Percentiles rank a stretch among this genome's conserved stretches.
phyloP scores from a whole-genome alignment of 2,797 vertebrate genomes.

The Rhabdophis nuchalis region DNA sequence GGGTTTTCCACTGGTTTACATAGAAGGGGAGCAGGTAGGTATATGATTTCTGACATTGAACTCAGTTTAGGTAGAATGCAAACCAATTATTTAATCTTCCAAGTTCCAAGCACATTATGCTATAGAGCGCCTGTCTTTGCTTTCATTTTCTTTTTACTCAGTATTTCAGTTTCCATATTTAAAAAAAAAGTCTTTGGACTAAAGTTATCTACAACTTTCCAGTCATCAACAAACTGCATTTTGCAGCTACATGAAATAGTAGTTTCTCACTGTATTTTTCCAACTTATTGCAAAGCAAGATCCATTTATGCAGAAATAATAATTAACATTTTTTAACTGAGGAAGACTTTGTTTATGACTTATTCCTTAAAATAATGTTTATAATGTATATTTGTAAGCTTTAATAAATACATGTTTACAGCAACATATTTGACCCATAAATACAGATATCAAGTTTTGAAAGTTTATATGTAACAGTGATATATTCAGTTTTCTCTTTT shows the following conservation, averaged over 20 bases:
- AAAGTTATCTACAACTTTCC: not conserved
- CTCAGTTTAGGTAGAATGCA: not conserved
- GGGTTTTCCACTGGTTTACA: conserved; percentile 94
- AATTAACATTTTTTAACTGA: not conserved
- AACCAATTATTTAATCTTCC: not conserved
- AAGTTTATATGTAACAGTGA: not conserved
- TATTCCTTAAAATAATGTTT: not conserved
- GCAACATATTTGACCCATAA: not conserved
- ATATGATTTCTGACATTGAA: not conserved
- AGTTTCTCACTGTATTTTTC: not conserved
- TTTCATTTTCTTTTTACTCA: not conserved
- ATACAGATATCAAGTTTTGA: not conserved
- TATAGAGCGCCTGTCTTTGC: not conserved
- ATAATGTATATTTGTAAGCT: not conserved
- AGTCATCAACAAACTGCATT: not conserved
- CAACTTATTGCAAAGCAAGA: not conserved
- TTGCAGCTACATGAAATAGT: not conserved
- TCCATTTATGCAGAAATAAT: not conserved
- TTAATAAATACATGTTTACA: not conserved
- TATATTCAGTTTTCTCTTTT: not conserved
- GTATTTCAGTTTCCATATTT: not conserved
- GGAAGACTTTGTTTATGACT: not conserved
- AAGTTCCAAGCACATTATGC: not conserved
- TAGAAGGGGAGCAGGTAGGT: conserved; percentile 90
- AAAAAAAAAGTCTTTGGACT: not conserved